Base-by-base conservation (phyloP, 2,113 vertebrate genomes). In the Podarcis muralis region DNA sequence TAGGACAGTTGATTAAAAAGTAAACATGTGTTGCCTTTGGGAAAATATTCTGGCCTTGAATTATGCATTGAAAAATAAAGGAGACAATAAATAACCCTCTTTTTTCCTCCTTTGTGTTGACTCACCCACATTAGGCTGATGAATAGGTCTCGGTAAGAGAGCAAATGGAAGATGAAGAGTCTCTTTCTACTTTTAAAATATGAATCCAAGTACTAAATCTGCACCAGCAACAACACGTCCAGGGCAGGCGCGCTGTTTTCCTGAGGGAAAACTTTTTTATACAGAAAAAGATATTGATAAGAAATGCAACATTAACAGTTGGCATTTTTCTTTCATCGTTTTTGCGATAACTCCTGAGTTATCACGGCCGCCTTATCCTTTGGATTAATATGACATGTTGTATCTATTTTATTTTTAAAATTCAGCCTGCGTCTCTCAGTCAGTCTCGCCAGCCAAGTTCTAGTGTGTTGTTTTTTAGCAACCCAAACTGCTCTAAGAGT, bases 71-170 rank as follows among this genome's bases (percentile, higher is more conserved):
- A 88, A 66, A 92, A 95, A 93, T 91, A 86, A 90, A 93, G 90
- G 48, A 92, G 75, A 59, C 88, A 91, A 95, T 91, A 92, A 95
- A 87, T 89, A 90, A 83, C 91, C 78, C 9, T 83, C 81, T 91
- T 57, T 86, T n/a, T 66, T n/a, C 66, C 48, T 59, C 68, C 68
- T 95, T 92, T 93, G 72, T 88, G 90, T 91, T 89, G 90, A 86
- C 75, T 93, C 91, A 57, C 6, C 87, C 88, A 85, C 90, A 92
- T 94, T 91, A 92, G 88, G 71, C 57, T 88, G 90, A 95, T 92
- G 95, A 95, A 95, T 88, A 88, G 91, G 85, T 92, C 57, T 91
- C 84, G 92, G 93, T 86, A 81, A 87, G 93, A 90, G 89, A 75
- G 0, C 27, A 83, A 92, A 80, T 69, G 88, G 83, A 88, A 93